These are phyloP conservation scores for Yponomeuta evonymella DNA, from an alignment of 2,888 invertebrate genomes.

Conservation along the genomic window DNA sequence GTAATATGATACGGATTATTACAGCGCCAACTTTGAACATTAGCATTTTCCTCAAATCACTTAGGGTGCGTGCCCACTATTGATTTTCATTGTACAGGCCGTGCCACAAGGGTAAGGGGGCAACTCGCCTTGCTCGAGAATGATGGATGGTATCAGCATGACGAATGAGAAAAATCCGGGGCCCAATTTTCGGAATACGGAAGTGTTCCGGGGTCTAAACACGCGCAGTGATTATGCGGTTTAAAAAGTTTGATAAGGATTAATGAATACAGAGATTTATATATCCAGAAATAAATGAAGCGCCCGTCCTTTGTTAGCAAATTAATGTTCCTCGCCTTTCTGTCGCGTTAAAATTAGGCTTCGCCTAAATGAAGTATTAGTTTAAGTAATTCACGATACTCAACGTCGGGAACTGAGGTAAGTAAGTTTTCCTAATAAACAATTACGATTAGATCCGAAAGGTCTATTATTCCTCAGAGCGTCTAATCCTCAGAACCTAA, in stretches of 20 bases:
- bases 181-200: background rate
- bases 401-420: too few relatives aligned
- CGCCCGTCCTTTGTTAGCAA: background rate
- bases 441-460: too few relatives aligned
- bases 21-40: background rate
- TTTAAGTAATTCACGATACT: too few relatives aligned
- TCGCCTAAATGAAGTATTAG: too few relatives aligned
- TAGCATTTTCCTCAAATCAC: constrained; percentile 10
- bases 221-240: constrained; percentile 6
- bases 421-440: too few relatives aligned
- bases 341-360: background rate
- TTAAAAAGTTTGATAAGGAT: background rate
- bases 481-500: too few relatives aligned
- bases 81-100: constrained; percentile 52
- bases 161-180: constrained; percentile 6
- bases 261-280: background rate
- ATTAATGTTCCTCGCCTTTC: background rate
- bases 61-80: constrained; percentile 30
- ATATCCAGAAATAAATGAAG: background rate
- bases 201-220: background rate
- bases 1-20: background rate
- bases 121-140: background rate
- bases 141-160: constrained; percentile 10
- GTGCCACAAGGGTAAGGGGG: constrained; percentile 39
- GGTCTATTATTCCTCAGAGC: too few relatives aligned